phyloP scores from a whole-genome alignment of 2,888 invertebrate species.

The Drosophila acutilabella region DNA sequence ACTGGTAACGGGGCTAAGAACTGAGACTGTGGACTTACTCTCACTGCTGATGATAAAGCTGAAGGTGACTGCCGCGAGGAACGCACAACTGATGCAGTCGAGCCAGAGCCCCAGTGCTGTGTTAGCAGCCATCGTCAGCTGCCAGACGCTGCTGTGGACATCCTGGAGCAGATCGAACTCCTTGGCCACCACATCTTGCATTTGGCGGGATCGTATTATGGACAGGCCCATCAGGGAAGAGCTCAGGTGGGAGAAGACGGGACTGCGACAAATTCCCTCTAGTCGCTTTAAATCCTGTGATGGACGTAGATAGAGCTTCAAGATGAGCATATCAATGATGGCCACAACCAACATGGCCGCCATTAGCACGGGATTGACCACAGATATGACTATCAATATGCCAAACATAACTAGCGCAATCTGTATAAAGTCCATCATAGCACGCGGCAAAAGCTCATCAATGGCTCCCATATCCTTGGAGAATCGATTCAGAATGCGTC shows the following conservation, averaged over 20 bases:
- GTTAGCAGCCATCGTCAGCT: conserved; percentile 82
- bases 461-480: conserved; percentile 90
- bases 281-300: conserved; percentile 91
- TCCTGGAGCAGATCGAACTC: conserved; percentile 91
- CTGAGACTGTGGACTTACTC: conserved; percentile 84
- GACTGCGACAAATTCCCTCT: conserved; percentile 92
- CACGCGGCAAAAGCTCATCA: conserved; percentile 87
- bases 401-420: conserved; percentile 89
- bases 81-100: conserved; percentile 89
- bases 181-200: conserved; percentile 89
- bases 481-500: conserved; percentile 90
- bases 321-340: conserved; percentile 87
- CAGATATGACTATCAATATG: conserved; percentile 89
- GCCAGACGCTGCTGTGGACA: conserved; percentile 85
- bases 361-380: conserved; percentile 89
- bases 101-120: conserved; percentile 90
- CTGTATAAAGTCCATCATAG: conserved; percentile 86
- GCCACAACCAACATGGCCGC: conserved; percentile 89
- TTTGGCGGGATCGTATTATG: conserved; percentile 92
- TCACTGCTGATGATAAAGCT: conserved; percentile 87
- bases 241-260: conserved; percentile 96
- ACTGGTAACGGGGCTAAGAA: neutral
- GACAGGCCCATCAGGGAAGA: conserved; percentile 94
- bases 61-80: conserved; percentile 88
- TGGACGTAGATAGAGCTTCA: conserved; percentile 90